Percentiles rank a stretch among this genome's conserved stretches.
Evolutionary conservation across 2,113 vertebrate genomes (phyloP).

Genomic region (Rynchops niger): DNA sequence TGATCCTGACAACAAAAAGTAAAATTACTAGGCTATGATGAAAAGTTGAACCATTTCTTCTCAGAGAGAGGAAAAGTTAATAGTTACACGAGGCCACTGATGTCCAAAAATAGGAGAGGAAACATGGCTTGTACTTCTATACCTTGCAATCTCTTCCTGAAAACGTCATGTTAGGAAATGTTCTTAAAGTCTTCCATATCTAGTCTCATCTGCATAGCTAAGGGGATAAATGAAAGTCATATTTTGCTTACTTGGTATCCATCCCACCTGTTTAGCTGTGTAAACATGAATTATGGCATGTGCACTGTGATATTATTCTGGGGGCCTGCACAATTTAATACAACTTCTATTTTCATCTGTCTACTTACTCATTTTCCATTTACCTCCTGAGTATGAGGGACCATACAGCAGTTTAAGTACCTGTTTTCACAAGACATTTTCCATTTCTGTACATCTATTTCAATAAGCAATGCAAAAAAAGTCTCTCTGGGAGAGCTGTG

Average conservation of each 20-base stretch:
- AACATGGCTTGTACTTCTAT: background rate
- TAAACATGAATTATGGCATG: background rate
- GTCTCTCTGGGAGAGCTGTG: background rate
- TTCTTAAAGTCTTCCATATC: background rate
- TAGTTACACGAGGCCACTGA: background rate
- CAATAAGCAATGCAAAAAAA: background rate
- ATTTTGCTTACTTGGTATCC: background rate
- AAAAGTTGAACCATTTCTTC: background rate
- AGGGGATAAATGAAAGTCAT: background rate
- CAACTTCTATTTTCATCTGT: background rate
- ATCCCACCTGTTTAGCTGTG: background rate
- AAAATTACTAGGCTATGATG: background rate
- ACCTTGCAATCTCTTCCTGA: background rate
- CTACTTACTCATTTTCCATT: background rate
- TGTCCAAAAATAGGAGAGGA: background rate
- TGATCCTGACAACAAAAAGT: background rate
- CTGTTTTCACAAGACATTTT: background rate
- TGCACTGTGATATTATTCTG: background rate
- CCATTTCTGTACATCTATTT: background rate
- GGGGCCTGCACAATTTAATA: background rate
- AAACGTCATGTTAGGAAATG: background rate
- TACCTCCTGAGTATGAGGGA: background rate
- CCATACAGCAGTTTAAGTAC: background rate
- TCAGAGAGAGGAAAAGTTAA: background rate
- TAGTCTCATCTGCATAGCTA: background rate